Conservation (phyloP, 2,888 invertebrate genomes). For the Eristalis pertinax region DNA sequence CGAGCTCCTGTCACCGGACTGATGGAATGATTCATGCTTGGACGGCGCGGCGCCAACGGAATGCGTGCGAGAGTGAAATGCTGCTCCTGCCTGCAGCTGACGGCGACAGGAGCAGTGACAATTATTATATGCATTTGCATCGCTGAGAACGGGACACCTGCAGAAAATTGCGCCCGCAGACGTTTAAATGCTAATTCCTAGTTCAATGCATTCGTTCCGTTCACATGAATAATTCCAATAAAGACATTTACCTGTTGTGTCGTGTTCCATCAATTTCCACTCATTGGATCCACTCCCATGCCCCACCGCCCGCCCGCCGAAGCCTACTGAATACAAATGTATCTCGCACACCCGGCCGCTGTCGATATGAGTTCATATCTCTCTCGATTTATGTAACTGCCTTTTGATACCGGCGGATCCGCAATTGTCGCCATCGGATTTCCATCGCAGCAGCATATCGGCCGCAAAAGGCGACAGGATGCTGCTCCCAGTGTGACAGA, state of each 20-base stretch:
- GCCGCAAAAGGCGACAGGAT: neutral
- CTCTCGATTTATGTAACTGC: slow-evolving; percentile 25
- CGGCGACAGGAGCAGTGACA: neutral
- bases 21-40: neutral
- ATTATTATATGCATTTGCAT: slow-evolving; percentile 47
- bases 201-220: slow-evolving; percentile 51
- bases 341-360: neutral
- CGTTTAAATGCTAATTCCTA: slow-evolving; percentile 65
- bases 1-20: neutral
- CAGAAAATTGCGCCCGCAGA: slow-evolving; percentile 50
- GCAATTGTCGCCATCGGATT: slow-evolving; percentile 64
- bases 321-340: slow-evolving; percentile 43
- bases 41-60: neutral
- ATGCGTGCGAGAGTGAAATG: neutral
- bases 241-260: slow-evolving; percentile 16
- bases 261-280: neutral
- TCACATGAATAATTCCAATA: slow-evolving; percentile 59
- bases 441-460: slow-evolving; percentile 9
- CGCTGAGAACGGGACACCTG: slow-evolving; percentile 61
- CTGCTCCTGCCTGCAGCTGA: neutral
- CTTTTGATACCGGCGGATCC: slow-evolving; percentile 58
- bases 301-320: neutral
- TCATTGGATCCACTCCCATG: neutral
- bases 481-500: neutral
- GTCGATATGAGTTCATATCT: slow-evolving; percentile 52